Evolutionary conservation across 2,888 invertebrate species (phyloP).

Genomic region (Plagiodera versicolora): DNA sequence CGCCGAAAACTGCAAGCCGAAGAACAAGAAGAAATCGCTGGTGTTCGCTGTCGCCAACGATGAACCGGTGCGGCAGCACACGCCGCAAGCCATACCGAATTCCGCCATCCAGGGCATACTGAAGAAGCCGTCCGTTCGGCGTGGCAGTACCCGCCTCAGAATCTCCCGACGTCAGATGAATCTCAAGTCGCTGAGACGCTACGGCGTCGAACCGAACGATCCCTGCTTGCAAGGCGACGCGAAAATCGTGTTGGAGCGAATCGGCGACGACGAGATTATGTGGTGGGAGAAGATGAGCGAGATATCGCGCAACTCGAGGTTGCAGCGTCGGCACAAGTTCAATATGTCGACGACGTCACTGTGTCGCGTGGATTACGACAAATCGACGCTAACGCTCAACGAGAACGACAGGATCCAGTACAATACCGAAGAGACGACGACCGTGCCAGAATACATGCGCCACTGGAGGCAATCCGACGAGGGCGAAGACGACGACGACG

Average conservation of each 20-base stretch:
- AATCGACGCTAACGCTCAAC: slow-evolving; percentile 19
- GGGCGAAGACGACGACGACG: background rate
- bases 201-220: slow-evolving; percentile 16
- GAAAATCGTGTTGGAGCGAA: slow-evolving; percentile 19
- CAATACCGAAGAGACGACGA: background rate
- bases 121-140: slow-evolving; percentile 15
- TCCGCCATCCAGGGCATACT: slow-evolving; percentile 13
- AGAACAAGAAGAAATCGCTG: slow-evolving; percentile 17
- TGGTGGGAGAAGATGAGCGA: slow-evolving; percentile 19
- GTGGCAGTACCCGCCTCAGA: background rate
- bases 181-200: slow-evolving; percentile 10
- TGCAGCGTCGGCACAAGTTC: slow-evolving; percentile 4
- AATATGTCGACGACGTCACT: slow-evolving; percentile 8
- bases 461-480: slow-evolving; percentile 7
- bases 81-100: background rate
- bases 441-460: background rate
- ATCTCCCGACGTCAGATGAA: slow-evolving; percentile 15
- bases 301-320: slow-evolving; percentile 7
- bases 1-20: background rate
- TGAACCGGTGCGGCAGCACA: background rate
- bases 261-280: slow-evolving; percentile 23
- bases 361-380: slow-evolving; percentile 30
- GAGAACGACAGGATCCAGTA: slow-evolving; percentile 15
- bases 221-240: slow-evolving; percentile 20
- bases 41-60: slow-evolving; percentile 16